phyloP scores from a whole-genome alignment of 2,113 vertebrate species.

The Noctilio leporinus region DNA sequence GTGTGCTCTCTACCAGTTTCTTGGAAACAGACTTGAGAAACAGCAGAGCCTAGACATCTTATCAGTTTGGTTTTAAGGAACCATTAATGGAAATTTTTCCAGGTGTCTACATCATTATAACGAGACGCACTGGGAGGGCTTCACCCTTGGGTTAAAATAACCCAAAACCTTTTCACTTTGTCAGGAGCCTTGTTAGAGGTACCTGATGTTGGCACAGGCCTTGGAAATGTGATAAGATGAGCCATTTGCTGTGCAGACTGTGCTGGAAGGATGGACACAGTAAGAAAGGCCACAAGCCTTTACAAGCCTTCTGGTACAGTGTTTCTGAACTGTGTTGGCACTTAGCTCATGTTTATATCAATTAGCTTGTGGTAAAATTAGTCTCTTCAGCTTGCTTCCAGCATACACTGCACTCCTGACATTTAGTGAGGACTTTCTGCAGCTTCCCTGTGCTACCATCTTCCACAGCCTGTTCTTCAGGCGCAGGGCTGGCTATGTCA shows the following conservation, averaged over 20 bases:
- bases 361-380: not conserved
- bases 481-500: not conserved
- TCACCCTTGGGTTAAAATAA: not conserved
- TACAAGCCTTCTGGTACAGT: not conserved
- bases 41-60: rapidly evolving
- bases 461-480: not conserved
- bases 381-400: not conserved
- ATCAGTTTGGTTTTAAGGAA: not conserved
- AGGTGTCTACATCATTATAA: not conserved
- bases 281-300: no score
- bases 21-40: not conserved
- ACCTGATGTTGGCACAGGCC: not conserved
- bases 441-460: rapidly evolving
- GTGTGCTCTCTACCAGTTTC: not conserved
- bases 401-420: no score
- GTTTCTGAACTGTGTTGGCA: not conserved
- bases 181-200: not conserved
- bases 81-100: not conserved
- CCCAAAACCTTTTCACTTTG: not conserved
- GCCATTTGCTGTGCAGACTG: not conserved
- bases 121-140: not conserved
- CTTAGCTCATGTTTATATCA: not conserved
- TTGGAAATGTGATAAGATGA: not conserved
- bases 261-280: rapidly evolving
- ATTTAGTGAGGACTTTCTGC: not conserved